A percentile compares a stretch with the other conserved stretches of the same genome.
Evolutionary conservation across 2,797 vertebrate genomes (phyloP).

Genomic region (Argya squamiceps): DNA sequence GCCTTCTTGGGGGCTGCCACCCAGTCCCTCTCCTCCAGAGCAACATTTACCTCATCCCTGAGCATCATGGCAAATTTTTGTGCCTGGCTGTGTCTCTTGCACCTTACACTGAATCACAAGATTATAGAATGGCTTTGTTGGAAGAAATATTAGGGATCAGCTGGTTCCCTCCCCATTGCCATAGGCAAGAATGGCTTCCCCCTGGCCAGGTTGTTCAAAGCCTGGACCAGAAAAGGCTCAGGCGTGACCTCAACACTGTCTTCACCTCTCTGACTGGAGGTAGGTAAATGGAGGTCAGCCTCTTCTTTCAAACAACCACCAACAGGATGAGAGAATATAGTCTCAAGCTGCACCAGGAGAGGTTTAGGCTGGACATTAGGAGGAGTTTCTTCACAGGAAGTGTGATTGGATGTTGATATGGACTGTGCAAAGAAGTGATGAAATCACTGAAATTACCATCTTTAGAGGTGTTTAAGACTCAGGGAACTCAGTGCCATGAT

Average conservation of each 20-base stretch:
- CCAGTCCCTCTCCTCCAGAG: not conserved
- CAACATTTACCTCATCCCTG: no score
- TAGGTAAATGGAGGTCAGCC: not conserved
- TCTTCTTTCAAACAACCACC: not conserved
- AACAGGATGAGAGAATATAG: not conserved
- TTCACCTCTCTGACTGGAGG: no score
- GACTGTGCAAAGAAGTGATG: fast-evolving
- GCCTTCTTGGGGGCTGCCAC: fast-evolving
- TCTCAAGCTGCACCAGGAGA: not conserved
- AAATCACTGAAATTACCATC: not conserved
- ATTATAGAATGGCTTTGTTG: not conserved
- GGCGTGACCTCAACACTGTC: fast-evolving
- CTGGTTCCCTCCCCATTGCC: not conserved
- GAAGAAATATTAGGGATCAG: not conserved
- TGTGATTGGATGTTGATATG: not conserved
- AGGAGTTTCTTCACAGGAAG: not conserved
- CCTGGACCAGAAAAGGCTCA: not conserved
- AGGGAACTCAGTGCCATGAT: not conserved
- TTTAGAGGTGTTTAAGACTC: not conserved
- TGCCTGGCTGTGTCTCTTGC: not conserved
- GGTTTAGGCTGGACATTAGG: not conserved
- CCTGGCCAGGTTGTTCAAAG: not conserved
- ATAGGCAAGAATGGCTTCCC: not conserved
- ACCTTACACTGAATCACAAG: not conserved
- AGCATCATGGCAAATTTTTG: fast-evolving